phyloP scores from a whole-genome alignment of 2,113 vertebrate genomes.

The Syngnathoides biaculeatus region DNA sequence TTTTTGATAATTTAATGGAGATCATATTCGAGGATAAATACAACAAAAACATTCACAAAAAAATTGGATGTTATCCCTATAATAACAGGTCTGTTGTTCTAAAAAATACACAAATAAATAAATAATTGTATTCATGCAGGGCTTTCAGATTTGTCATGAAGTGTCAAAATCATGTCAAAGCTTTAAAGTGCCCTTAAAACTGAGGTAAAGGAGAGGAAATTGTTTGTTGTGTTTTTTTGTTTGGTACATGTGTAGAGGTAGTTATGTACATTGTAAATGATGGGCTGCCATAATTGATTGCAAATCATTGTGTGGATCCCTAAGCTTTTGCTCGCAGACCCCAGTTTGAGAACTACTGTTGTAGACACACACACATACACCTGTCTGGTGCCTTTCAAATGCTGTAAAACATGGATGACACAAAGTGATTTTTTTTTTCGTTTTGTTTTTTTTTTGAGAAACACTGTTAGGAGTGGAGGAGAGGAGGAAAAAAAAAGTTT shows the following conservation, averaged over 20 bases:
- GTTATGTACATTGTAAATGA: neutral
- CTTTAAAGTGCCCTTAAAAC: neutral
- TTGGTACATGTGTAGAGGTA: neutral
- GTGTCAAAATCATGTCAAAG: neutral
- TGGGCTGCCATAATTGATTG: neutral
- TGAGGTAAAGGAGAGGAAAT: neutral
- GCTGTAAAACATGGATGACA: conserved; percentile 36
- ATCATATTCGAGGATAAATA: neutral
- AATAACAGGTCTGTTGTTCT: no score
- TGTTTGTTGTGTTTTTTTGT: neutral
- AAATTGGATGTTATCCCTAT: no score
- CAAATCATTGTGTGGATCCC: neutral
- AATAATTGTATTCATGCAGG: neutral
- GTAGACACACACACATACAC: neutral
- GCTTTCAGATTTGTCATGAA: neutral
- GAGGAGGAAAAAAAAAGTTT: conserved; percentile 22
- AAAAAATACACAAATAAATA: no score
- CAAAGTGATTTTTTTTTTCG: conserved; percentile 26
- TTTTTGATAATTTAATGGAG: neutral
- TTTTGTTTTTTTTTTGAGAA: conserved; percentile 22
- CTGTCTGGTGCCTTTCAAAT: conserved; percentile 17
- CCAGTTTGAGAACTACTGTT: conserved; percentile 2
- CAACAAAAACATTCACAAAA: neutral
- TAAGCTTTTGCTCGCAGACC: neutral
- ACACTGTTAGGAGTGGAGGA: conserved; percentile 39